Percentiles rank a stretch among this genome's conserved stretches.
Conservation (phyloP, 2,113 vertebrate species). For the Spea bombifrons region DNA sequence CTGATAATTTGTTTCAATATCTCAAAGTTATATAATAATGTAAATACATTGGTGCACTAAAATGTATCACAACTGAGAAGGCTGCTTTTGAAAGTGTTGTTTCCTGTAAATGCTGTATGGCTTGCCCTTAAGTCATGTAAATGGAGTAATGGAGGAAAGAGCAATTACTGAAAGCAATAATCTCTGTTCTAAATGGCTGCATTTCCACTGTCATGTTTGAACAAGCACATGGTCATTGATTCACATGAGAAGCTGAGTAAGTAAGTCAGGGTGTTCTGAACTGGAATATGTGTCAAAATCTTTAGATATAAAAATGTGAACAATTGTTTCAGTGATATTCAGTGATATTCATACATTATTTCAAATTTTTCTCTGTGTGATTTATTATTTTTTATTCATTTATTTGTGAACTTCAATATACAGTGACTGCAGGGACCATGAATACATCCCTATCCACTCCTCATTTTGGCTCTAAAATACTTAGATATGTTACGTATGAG, state of each 20-base stretch:
- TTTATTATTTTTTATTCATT: too few species aligned
- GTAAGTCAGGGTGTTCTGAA: not conserved
- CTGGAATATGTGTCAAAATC: not conserved
- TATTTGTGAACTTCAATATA: too few species aligned
- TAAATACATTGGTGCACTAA: not conserved
- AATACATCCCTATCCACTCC: too few species aligned
- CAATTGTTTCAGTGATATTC: too few species aligned
- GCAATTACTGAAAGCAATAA: not conserved
- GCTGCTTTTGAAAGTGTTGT: not conserved
- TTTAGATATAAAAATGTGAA: too few species aligned
- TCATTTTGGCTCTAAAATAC: too few species aligned
- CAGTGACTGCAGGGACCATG: too few species aligned
- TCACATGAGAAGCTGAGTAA: not conserved
- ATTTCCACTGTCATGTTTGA: conserved; percentile 3
- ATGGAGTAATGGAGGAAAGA: not conserved
- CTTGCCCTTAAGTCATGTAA: not conserved
- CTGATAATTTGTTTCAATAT: not conserved
- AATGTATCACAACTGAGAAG: not conserved
- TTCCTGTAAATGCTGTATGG: conserved; percentile 10
- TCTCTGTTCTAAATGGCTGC: not conserved
- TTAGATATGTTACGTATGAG: too few species aligned
- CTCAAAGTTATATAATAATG: not conserved
- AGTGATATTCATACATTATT: too few species aligned
- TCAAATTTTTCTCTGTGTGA: too few species aligned
- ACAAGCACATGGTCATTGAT: conserved; percentile 20